phyloP scores from a whole-genome alignment of 2,113 vertebrate species.

The Reinhardtius hippoglossoides region DNA sequence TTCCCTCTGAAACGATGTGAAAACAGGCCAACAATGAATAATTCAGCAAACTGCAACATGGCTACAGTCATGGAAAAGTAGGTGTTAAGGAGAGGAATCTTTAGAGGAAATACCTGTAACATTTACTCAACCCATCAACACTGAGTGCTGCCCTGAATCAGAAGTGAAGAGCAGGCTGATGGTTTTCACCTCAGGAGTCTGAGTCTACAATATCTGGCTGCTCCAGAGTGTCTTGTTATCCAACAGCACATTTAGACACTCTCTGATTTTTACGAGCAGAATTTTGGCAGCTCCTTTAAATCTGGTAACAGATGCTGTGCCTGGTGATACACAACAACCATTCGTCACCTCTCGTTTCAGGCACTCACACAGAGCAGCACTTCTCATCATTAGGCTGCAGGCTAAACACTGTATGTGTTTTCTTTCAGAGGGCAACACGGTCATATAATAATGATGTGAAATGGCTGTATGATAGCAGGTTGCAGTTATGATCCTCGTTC shows the following conservation, averaged over 20 bases:
- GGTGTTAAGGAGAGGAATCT: neutral
- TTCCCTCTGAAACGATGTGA: neutral
- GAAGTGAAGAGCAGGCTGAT: neutral
- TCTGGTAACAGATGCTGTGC: neutral
- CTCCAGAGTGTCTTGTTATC: neutral
- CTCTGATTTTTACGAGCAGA: neutral
- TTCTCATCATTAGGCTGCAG: neutral
- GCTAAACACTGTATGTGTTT: neutral
- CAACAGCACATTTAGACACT: neutral
- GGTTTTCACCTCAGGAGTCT: neutral
- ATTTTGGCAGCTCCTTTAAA: neutral
- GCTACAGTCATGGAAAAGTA: neutral
- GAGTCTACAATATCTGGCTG: neutral
- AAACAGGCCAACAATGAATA: constrained; percentile 14
- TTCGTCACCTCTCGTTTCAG: neutral
- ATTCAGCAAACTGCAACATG: constrained; percentile 14
- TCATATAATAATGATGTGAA: neutral
- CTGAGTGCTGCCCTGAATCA: neutral
- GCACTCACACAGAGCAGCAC: neutral
- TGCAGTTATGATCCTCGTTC: neutral
- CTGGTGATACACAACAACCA: neutral
- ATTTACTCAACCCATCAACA: neutral
- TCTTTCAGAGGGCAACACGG: neutral
- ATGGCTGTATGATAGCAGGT: neutral
- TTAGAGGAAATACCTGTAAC: neutral